Evolutionary conservation across 2,888 invertebrate genomes (phyloP).

Genomic region (Seira sanloemensis): DNA sequence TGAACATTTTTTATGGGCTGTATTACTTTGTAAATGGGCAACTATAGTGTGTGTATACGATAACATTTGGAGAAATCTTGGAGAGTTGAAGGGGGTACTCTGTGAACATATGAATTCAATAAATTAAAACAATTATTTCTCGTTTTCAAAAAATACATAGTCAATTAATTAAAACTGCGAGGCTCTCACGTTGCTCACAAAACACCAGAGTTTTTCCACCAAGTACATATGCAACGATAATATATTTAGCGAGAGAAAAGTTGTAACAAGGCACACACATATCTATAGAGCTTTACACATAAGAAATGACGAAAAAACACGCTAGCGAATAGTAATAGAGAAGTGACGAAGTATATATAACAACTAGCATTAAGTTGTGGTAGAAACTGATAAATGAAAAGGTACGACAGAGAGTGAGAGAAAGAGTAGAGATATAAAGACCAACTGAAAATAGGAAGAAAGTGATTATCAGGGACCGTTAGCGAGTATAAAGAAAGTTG

Average conservation of each 20-base stretch:
- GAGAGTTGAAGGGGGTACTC: slow-evolving; percentile 59
- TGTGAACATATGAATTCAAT: slow-evolving; percentile 49
- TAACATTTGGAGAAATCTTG: slow-evolving; percentile 27
- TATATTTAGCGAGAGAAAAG: slow-evolving; percentile 30
- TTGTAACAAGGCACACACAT: slow-evolving; percentile 21
- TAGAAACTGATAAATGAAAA: slow-evolving; percentile 17
- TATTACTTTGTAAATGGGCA: slow-evolving; percentile 10
- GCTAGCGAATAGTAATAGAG: background rate
- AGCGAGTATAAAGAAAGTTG: slow-evolving; percentile 16
- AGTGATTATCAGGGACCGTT: background rate
- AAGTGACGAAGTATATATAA: slow-evolving; percentile 14
- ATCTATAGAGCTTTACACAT: slow-evolving; percentile 14
- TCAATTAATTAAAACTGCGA: slow-evolving; percentile 41
- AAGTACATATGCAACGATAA: slow-evolving; percentile 59
- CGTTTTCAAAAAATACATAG: background rate
- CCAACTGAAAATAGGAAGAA: slow-evolving; percentile 20
- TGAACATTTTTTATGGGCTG: background rate
- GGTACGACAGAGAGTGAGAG: slow-evolving; percentile 14
- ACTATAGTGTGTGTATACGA: slow-evolving; percentile 20
- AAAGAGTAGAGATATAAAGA: slow-evolving; percentile 39
- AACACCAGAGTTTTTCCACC: slow-evolving; percentile 74
- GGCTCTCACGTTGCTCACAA: slow-evolving; percentile 69
- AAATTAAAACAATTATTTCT: slow-evolving; percentile 20
- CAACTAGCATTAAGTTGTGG: background rate
- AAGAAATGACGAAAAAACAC: slow-evolving; percentile 22